Conservation (phyloP, 2,113 vertebrate species). For the Rattus norvegicus region DNA sequence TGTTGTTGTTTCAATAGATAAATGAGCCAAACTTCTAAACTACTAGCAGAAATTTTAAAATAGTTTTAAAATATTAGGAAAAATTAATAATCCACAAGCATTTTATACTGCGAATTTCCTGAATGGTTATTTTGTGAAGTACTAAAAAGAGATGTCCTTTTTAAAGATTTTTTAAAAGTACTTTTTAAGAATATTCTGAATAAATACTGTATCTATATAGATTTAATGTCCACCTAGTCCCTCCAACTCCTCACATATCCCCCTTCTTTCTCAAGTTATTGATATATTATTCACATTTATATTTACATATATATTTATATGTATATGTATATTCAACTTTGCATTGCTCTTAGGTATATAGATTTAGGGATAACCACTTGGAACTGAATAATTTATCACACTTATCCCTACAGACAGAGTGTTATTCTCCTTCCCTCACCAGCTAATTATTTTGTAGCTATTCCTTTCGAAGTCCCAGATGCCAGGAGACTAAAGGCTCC, state of each 20-base stretch:
- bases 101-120: not conserved
- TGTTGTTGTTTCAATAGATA: slow-evolving; percentile 42
- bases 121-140: not conserved
- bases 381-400: not conserved
- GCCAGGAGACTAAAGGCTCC: too few relatives aligned
- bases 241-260: not conserved
- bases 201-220: not conserved
- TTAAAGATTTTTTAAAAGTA: not conserved
- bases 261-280: not conserved
- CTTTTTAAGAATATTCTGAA: not conserved
- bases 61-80: not conserved
- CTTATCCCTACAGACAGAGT: not conserved
- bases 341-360: not conserved
- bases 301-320: not conserved
- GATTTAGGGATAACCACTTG: not conserved
- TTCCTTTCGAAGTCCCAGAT: not conserved
- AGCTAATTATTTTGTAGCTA: not conserved
- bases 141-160: not conserved
- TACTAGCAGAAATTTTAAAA: not conserved
- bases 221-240: accelerated
- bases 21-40: slow-evolving; percentile 20
- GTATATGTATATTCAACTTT: not conserved
- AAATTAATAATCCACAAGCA: not conserved
- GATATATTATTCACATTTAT: not conserved
- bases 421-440: too few relatives aligned